Base-by-base conservation (phyloP, 1,140 invertebrate species). In the Rhynchophorus ferrugineus region DNA sequence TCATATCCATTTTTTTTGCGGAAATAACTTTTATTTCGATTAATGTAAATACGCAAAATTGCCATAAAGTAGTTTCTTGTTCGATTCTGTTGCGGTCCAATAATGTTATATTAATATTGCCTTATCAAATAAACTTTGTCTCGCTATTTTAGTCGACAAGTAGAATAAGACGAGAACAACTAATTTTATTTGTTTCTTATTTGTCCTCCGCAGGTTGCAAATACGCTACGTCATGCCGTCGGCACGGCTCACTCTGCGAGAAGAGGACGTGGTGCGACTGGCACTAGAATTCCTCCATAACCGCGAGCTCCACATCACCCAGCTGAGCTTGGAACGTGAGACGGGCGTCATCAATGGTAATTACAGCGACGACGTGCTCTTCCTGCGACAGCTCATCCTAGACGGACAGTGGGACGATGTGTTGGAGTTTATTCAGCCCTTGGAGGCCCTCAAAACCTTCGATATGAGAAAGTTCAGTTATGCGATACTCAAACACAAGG, bases 351-450 rank as follows among this genome's bases (percentile, higher is more conserved):
- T 97, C 64, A 98, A 98, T 73, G 92, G 82, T 65, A 74, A 91
- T 72, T 82, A 86, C 77, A 73, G 92, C 19, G 89, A 96, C 69
- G 95, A 98, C 69, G 81, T 95, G 1, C 76, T 98, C 0, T 98
- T 97, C 68, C 75, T 98, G 2, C 78, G 95, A 9, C 93, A 90
- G 71, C 77, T 98, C 8, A 95, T 98, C 58, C 78, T 98, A 8
- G 95, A 98, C 72, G 95, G 95, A 18, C 92, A 96, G 73, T 98
- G 95, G 95, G 95, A 98, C 71, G 93, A 97, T 71, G 92, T 90
- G 1, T 73, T 96, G 13, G 91, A 97, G 64, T 98, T 98, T 70
- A 87, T 98, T 44, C 91, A 97, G 71, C 95, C 95, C 0, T 73
- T 98, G n/a, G 85, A 90, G 69, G 78, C 82, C 2, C 71, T 92